Evolutionary conservation across 1,140 invertebrate species (phyloP), one percentile per base, ranked within the genome.

Genomic region (Gryllus bimaculatus): DNA sequence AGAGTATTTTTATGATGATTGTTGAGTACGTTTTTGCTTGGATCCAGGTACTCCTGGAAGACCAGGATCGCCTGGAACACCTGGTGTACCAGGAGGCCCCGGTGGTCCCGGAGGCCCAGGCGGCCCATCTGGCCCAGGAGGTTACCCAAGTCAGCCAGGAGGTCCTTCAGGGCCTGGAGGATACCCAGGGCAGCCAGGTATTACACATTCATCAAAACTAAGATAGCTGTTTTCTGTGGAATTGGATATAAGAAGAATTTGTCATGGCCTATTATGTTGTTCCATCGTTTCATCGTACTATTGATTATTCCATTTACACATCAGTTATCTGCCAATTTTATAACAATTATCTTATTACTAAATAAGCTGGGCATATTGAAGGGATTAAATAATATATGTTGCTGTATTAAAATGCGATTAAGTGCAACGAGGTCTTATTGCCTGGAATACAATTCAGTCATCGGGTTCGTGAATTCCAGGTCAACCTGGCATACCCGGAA

Each of bases 381-480:
- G 26, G 1, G 5, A 39, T 39, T 39, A 5, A 39, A 39, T 39
- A 2, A 39, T 39, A 2, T 39, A 39, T 39, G 26, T 39, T 39
- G 5, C 1, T 39, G 26, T 39, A 39, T 39, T 39, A 39, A 39
- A 39, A 39, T 39, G 26, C 5, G 5, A 39, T 39, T 39, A 1
- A 39, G 26, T 39, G 26, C 26, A 1, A 39, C 26, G 26, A 39
- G 26, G 26, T 1, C 5, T 39, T 39, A 39, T 39, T 5, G 26
- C 26, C 26, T 39, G 3, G 74, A n/a, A 75, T 8, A 75, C 74
- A 39, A 39, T 39, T 39, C 1, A 5, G 1, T 39, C 26, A 39
- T 39, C 26, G 26, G 5, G 26, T 39, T 39, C 92, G 79, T 84
- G 82, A 76, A 83, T 82, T 78, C 91, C 91, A 80, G 87, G 86